A percentile compares a stretch with the other conserved stretches of the same genome.
Conservation (phyloP, 2,797 vertebrate genomes). For the Lacerta bilineata region DNA sequence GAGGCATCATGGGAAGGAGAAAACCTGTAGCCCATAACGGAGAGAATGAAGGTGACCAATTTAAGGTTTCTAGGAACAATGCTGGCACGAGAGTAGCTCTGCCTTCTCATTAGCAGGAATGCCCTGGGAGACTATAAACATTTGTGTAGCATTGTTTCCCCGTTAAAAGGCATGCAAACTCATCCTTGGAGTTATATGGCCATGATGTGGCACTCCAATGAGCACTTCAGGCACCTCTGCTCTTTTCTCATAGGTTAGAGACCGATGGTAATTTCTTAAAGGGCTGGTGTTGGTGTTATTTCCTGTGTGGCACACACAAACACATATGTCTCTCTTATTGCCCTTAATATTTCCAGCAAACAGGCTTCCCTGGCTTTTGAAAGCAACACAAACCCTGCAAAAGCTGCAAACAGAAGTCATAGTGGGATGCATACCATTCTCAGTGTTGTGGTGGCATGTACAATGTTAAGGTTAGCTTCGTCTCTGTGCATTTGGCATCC, state of each 20-base stretch:
- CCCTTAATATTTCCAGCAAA: neutral
- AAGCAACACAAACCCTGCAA: neutral
- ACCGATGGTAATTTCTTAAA: neutral
- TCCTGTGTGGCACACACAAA: fast-evolving
- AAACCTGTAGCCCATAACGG: constrained; percentile 32
- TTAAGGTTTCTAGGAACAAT: constrained; percentile 66
- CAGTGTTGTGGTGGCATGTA: neutral
- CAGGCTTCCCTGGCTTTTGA: neutral
- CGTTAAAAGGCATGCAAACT: constrained; percentile 63
- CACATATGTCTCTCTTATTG: neutral
- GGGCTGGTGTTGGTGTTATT: neutral
- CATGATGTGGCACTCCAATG: constrained; percentile 37
- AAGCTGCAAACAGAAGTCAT: neutral
- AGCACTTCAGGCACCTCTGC: constrained; percentile 50
- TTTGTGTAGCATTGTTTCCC: constrained; percentile 59
- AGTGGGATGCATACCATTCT: neutral
- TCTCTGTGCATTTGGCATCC: too few species aligned
- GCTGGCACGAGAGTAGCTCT: constrained; percentile 48
- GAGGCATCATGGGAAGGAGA: neutral
- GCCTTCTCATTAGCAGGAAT: constrained; percentile 44
- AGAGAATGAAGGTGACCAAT: constrained; percentile 48
- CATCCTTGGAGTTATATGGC: constrained; percentile 56
- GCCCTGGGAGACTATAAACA: constrained; percentile 53
- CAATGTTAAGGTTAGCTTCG: neutral
- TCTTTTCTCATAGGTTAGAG: constrained; percentile 33